Conservation (phyloP, 2,113 vertebrate species). For the Chaetodon trifascialis region DNA sequence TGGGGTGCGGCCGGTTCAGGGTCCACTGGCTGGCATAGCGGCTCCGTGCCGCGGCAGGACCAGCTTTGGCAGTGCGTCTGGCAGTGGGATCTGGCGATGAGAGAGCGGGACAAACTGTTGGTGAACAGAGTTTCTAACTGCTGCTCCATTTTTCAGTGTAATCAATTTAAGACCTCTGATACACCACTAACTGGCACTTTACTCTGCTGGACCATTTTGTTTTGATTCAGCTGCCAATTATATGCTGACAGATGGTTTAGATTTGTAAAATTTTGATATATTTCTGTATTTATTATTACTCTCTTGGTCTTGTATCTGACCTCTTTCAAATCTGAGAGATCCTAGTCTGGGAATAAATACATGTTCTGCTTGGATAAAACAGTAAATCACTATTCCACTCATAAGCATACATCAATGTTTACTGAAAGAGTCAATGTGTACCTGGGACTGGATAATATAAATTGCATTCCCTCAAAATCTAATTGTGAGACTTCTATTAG, state of each 20-base stretch:
- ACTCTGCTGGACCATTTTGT: neutral
- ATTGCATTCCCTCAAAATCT: neutral
- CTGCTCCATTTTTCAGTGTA: neutral
- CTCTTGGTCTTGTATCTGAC: neutral
- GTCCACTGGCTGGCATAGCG: conserved; percentile 99
- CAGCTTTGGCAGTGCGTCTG: conserved; percentile 95
- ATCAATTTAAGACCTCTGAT: neutral
- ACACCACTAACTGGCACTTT: neutral
- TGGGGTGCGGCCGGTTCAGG: conserved; percentile 96
- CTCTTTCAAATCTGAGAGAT: neutral
- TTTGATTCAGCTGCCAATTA: neutral
- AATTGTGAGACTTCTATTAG: neutral
- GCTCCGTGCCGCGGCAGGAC: conserved; percentile 92
- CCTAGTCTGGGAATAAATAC: conserved; percentile 2
- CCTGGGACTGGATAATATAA: neutral
- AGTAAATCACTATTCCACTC: neutral
- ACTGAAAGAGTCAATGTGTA: neutral
- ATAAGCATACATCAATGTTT: neutral
- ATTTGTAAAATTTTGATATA: neutral
- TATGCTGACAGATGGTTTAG: neutral
- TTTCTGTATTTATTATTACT: neutral
- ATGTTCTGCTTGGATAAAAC: conserved; percentile 2
- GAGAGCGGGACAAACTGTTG: neutral
- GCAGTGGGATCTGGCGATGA: conserved; percentile 92
- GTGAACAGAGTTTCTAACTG: neutral